A percentile compares a stretch with the other conserved stretches of the same genome.
Conservation (phyloP, 1,140 invertebrate species). For the Drosophila obscura region DNA sequence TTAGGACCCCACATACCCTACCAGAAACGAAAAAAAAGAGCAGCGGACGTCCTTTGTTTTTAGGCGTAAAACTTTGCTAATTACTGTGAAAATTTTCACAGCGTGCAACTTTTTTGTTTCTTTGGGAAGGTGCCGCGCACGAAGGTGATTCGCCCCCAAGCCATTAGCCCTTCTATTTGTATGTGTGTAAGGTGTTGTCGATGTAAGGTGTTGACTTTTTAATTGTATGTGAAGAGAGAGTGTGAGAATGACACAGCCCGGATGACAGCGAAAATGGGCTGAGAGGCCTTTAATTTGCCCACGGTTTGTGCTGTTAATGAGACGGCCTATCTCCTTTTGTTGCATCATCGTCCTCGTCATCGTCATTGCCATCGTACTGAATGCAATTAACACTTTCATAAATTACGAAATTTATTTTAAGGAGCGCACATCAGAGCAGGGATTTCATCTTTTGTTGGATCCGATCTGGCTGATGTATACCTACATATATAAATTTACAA, state of each 20-base stretch:
- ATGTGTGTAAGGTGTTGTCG: conserved; percentile 31
- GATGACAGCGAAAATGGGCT: conserved; percentile 7
- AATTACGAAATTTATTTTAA: conserved; percentile 42
- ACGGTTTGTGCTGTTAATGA: conserved; percentile 47
- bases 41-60: conserved; percentile 66
- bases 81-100: conserved; percentile 79
- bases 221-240: conserved; percentile 52
- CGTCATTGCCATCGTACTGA: neutral
- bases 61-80: conserved; percentile 79
- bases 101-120: conserved; percentile 61
- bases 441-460: conserved; percentile 10
- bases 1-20: conserved; percentile 29
- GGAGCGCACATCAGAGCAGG: conserved; percentile 7
- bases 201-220: conserved; percentile 75
- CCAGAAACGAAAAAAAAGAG: conserved; percentile 34
- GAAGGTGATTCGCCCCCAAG: conserved; percentile 15
- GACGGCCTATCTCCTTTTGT: conserved; percentile 14
- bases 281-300: conserved; percentile 54
- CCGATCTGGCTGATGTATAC: conserved; percentile 3
- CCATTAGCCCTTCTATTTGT: conserved; percentile 11
- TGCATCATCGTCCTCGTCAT: neutral
- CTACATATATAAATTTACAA: conserved; percentile 25
- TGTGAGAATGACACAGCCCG: neutral
- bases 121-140: conserved; percentile 18
- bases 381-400: conserved; percentile 41